These are phyloP conservation scores for Lochmaea capreae DNA, from an alignment of 2,888 invertebrate genomes.

Conservation along the genomic window DNA sequence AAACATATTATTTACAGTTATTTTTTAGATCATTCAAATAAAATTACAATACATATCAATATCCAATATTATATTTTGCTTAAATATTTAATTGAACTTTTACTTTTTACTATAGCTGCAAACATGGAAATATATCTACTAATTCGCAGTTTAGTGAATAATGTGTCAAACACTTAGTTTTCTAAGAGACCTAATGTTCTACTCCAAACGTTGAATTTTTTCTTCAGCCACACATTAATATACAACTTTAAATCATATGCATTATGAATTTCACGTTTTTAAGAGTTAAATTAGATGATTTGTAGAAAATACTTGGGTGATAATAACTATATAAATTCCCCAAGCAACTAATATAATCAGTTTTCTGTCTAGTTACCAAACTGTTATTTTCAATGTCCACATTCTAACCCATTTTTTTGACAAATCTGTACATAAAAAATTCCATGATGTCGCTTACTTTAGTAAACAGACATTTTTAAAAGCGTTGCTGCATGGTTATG, in stretches of 20 bases:
- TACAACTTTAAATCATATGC: slow-evolving; percentile 11
- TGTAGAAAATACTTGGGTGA: too few species aligned
- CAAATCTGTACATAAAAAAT: too few species aligned
- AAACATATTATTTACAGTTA: slow-evolving; percentile 45
- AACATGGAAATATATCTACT: slow-evolving; percentile 30
- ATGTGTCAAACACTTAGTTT: slow-evolving; percentile 19
- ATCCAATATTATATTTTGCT: slow-evolving; percentile 45
- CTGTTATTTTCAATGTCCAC: too few species aligned
- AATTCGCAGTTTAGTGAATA: slow-evolving; percentile 7
- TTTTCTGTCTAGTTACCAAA: too few species aligned
- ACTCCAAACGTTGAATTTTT: slow-evolving; percentile 24
- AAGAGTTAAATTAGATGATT: neutral
- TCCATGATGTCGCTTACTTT: too few species aligned
- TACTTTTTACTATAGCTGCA: slow-evolving; percentile 8
- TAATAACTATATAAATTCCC: too few species aligned
- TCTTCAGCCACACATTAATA: slow-evolving; percentile 3
- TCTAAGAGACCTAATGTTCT: slow-evolving; percentile 24
- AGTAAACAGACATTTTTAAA: too few species aligned
- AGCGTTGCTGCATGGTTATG: too few species aligned
- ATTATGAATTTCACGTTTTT: slow-evolving; percentile 13
- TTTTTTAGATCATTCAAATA: slow-evolving; percentile 49
- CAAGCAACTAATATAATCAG: too few species aligned
- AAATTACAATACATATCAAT: slow-evolving; percentile 51
- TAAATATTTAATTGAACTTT: slow-evolving; percentile 37
- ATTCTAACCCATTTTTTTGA: too few species aligned